These are phyloP conservation scores for Phoxinus dragarum DNA, from an alignment of 2,797 vertebrate genomes.

Conservation along the genomic window DNA sequence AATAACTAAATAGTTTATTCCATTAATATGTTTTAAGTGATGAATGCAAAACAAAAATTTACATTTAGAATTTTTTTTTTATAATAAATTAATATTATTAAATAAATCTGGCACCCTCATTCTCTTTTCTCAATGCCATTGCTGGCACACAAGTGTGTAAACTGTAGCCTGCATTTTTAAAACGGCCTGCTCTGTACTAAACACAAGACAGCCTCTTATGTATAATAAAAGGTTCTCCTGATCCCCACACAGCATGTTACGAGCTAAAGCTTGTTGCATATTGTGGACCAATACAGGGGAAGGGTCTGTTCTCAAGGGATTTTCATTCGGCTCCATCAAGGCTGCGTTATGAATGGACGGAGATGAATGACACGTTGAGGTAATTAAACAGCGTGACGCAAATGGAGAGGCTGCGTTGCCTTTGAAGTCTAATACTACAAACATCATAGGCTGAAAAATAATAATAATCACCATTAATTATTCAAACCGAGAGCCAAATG, in stretches of 20 bases:
- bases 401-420: neutral
- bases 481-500: constrained; percentile 4
- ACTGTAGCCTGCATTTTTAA: neutral
- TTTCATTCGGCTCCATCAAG: neutral
- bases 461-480: constrained; percentile 14
- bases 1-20: too few species aligned
- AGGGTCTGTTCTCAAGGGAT: neutral
- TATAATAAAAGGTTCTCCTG: neutral
- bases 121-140: neutral
- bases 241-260: constrained; percentile 5
- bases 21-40: too few species aligned
- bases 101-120: neutral
- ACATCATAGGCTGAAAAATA: neutral
- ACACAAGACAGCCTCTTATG: neutral
- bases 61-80: neutral
- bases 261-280: neutral
- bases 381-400: neutral
- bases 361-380: constrained; percentile 16
- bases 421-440: constrained; percentile 12
- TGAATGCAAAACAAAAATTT: too few species aligned
- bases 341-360: neutral
- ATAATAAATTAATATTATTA: neutral
- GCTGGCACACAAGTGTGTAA: neutral
- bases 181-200: neutral
- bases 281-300: neutral